phyloP scores from a whole-genome alignment of 2,888 invertebrate genomes.

The Cylindroiulus punctatus region DNA sequence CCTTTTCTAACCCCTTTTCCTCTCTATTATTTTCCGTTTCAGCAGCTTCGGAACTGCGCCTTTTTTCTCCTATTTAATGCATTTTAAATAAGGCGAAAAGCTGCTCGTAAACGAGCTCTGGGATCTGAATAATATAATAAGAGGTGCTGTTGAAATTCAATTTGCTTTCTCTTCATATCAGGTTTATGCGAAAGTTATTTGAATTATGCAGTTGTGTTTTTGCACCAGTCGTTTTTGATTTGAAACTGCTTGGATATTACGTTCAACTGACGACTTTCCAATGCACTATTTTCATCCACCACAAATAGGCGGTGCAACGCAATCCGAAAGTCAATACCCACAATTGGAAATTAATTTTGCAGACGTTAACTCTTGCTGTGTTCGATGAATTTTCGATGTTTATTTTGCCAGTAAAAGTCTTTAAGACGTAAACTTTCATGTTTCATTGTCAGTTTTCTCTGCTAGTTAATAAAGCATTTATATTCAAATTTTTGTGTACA shows the following conservation, averaged over 20 bases:
- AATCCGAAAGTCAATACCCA: too few species aligned
- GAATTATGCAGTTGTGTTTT: background rate
- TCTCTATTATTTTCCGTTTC: background rate
- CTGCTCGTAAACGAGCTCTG: background rate
- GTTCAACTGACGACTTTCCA: background rate
- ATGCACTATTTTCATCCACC: too few species aligned
- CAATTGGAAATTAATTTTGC: too few species aligned
- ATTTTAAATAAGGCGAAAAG: conserved; percentile 1
- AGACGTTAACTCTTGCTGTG: too few species aligned
- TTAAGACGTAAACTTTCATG: too few species aligned
- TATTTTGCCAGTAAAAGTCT: too few species aligned
- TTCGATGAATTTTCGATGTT: too few species aligned
- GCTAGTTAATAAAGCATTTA: too few species aligned
- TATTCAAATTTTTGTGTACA: too few species aligned
- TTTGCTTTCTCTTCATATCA: background rate
- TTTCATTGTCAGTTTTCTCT: too few species aligned
- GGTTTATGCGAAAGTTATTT: background rate
- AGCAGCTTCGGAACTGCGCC: background rate
- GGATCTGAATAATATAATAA: conserved; percentile 1
- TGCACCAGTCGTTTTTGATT: background rate
- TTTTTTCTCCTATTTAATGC: background rate
- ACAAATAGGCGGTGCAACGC: too few species aligned
- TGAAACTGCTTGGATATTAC: background rate
- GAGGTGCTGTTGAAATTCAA: background rate
- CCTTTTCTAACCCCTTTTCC: background rate